phyloP scores from a whole-genome alignment of 2,888 invertebrate genomes.

The Ennomos fuscantarius region DNA sequence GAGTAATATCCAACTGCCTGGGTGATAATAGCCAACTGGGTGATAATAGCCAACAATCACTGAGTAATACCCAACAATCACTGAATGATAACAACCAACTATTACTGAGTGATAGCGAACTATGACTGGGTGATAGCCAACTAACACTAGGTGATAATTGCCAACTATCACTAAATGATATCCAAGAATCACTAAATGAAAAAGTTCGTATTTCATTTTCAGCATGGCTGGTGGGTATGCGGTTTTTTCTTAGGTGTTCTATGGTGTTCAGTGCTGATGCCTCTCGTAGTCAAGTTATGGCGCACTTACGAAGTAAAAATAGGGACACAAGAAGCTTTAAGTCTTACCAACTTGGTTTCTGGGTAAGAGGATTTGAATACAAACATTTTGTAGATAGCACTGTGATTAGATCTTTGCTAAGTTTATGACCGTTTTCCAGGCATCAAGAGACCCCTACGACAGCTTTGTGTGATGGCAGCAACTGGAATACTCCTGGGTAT shows the following conservation, averaged over 20 bases:
- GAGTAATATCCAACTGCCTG: too few relatives aligned
- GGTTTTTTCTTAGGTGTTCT: constrained; percentile 83
- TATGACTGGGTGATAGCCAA: too few relatives aligned
- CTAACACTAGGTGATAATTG: too few relatives aligned
- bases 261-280: constrained; percentile 86
- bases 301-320: constrained; percentile 73
- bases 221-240: constrained; percentile 90
- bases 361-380: constrained; percentile 44
- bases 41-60: too few relatives aligned
- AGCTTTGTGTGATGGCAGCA: constrained; percentile 69
- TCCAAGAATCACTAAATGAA: too few relatives aligned
- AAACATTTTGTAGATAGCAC: too few relatives aligned
- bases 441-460: constrained; percentile 77
- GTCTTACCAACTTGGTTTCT: constrained; percentile 60
- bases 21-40: too few relatives aligned
- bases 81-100: too few relatives aligned
- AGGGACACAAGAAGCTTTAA: constrained; percentile 66
- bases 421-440: constrained; percentile 45
- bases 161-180: too few relatives aligned
- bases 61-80: too few relatives aligned
- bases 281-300: constrained; percentile 86
- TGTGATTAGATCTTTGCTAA: too few relatives aligned
- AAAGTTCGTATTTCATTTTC: constrained; percentile 25
- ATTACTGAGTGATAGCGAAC: too few relatives aligned
- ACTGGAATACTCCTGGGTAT: constrained; percentile 76